Base-by-base conservation (phyloP, 1,140 invertebrate genomes). In the Leucophenga varia region DNA sequence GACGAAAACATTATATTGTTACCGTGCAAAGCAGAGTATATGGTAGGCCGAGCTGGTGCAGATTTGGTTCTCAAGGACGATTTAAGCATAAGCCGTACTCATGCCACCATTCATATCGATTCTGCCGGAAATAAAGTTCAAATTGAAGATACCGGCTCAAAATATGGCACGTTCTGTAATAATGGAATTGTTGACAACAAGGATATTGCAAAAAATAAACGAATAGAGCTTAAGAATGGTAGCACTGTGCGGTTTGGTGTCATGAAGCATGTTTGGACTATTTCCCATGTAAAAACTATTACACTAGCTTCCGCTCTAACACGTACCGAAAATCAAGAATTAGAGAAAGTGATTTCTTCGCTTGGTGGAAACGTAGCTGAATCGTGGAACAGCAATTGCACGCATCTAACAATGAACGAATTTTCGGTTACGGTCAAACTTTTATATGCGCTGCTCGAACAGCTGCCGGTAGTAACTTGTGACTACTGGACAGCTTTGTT, bases 391-490 rank as follows among this genome's bases (percentile, higher is more conserved):
- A 49, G 73, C n/a, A 54, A 74, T 25, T 86, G 84, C 57, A 74
- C 78, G 17, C 80, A 83, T 65, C 73, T 89, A 17, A 84, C 86
- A 10, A 86, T 88, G 80, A 79, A 80, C 32, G 78, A 78, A 16
- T 79, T 86, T 18, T 82, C 80, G 13, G 76, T 89, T 13, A 88
- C 86, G 9, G 78, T 86, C 1, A 88, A 88, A 77, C 80, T 86
- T 19, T 69, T 87, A 8, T 80, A 83, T 63, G 86, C 86, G 3
- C 67, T 89, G 52, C 77, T 85, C 2, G 78, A 81, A 45, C 77
- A 79, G 31, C 81, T 80, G 31, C 77, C 79, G 6, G 84, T 89
- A 55, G 85, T 89, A 0, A 82, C 77, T 8, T 70, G 79, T 12
- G 70, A 78, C 3, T 89, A 80, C 69, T 85, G 87, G 79, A 72